These are phyloP conservation scores for Poeciliopsis turneri DNA, from an alignment of 2,797 vertebrate species.

Conservation along the genomic window DNA sequence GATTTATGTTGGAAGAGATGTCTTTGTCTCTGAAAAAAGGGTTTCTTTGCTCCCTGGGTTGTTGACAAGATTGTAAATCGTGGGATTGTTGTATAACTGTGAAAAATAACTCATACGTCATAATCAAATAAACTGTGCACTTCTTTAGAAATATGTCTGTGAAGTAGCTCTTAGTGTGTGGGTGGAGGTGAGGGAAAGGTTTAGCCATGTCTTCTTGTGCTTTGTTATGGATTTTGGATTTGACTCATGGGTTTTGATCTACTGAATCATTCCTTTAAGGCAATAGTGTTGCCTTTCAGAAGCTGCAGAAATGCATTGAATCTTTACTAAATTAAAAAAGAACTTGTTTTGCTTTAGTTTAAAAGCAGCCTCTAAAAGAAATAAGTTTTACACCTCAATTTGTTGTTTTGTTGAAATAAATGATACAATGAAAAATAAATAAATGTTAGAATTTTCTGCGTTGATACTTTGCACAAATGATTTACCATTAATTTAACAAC, in stretches of 20 bases:
- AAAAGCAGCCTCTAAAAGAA: background rate
- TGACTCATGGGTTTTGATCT: slow-evolving; percentile 28
- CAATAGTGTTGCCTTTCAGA: slow-evolving; percentile 4
- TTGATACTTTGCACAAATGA: background rate
- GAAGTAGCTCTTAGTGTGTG: slow-evolving; percentile 32
- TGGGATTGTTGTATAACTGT: slow-evolving; percentile 1
- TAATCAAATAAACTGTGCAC: slow-evolving; percentile 25
- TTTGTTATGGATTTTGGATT: slow-evolving; percentile 40
- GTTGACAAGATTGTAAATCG: slow-evolving; percentile 8
- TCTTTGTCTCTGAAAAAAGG: background rate
- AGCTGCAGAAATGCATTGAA: slow-evolving; percentile 1
- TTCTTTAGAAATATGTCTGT: slow-evolving; percentile 27
- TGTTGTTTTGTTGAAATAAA: background rate
- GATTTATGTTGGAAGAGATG: background rate
- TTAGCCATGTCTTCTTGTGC: slow-evolving; percentile 35
- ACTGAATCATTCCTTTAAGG: slow-evolving; percentile 6
- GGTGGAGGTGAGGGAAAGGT: slow-evolving; percentile 46
- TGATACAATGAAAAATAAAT: background rate
- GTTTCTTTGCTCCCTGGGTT: background rate
- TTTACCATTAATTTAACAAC: background rate
- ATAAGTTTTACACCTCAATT: background rate
- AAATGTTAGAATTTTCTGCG: background rate
- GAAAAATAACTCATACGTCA: slow-evolving; percentile 28
- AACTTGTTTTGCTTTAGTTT: background rate
- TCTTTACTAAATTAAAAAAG: slow-evolving; percentile 6